phyloP scores from a whole-genome alignment of 53 echinoderm and acorn worm genomes.

The Pentamera pediparva region DNA sequence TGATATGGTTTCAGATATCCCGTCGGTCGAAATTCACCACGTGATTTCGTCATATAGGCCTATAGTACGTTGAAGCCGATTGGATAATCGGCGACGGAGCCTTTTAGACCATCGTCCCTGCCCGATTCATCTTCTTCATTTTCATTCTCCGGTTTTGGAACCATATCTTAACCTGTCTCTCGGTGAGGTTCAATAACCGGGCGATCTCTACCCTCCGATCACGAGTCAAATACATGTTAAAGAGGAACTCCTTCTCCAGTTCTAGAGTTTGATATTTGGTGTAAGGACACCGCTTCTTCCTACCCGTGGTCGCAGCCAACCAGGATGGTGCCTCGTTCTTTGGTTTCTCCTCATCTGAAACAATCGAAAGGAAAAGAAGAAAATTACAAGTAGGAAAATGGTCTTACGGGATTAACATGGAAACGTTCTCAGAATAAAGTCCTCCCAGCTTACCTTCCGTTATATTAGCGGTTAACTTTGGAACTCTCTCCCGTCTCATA shows the following conservation, averaged over 20 bases:
- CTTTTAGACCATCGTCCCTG: conserved; percentile 44
- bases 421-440: too few species aligned
- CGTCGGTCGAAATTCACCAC: too few species aligned
- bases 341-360: conserved; percentile 53
- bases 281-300: conserved; percentile 96
- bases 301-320: conserved; percentile 88
- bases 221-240: conserved; percentile 97
- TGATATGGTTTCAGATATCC: too few species aligned
- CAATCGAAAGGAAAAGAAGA: neutral
- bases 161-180: conserved; percentile 98
- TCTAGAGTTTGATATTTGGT: conserved; percentile 95
- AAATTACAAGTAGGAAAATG: neutral
- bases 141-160: conserved; percentile 95
- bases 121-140: conserved; percentile 92
- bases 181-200: conserved; percentile 76
- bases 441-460: too few species aligned
- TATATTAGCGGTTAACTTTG: too few species aligned
- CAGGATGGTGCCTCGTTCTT: conserved; percentile 72
- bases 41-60: too few species aligned
- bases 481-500: too few species aligned
- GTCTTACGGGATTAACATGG: too few species aligned
- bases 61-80: too few species aligned
- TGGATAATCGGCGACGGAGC: too few species aligned
- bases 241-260: conserved; percentile 96
- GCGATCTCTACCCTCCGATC: conserved; percentile 98